Evolutionary conservation across 1,140 invertebrate genomes (phyloP).

Genomic region (Drosophila bocki): DNA sequence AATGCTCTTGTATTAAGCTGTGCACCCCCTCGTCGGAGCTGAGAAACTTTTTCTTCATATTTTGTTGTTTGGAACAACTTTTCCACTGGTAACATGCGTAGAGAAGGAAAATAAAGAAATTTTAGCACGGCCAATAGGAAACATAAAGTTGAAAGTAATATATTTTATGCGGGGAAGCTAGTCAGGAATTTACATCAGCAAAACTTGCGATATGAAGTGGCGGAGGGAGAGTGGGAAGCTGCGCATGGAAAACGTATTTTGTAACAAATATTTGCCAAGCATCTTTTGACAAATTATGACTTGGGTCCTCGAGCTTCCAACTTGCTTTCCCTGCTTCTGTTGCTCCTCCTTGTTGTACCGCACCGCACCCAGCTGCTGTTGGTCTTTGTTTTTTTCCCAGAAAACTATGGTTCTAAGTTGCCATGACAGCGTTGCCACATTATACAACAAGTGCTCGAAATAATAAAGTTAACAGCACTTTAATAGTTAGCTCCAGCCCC

Average conservation of each 20-base stretch:
- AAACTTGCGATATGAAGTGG: conserved; percentile 47
- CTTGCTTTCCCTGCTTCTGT: conserved; percentile 11
- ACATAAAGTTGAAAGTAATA: conserved; percentile 53
- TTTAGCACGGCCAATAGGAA: conserved; percentile 27
- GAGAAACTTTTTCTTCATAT: conserved; percentile 26
- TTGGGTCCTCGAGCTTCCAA: conserved; percentile 41
- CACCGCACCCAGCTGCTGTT: conserved; percentile 6
- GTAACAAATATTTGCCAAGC: conserved; percentile 71
- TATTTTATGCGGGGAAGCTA: conserved; percentile 46
- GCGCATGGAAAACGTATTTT: conserved; percentile 65
- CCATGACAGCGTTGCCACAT: conserved; percentile 78
- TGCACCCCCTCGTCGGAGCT: background rate
- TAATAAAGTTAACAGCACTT: conserved; percentile 83
- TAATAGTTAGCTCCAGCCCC: conserved; percentile 69
- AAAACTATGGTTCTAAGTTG: conserved; percentile 76
- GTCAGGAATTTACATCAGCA: conserved; percentile 61
- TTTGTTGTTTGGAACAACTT: conserved; percentile 20
- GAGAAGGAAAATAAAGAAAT: conserved; percentile 12
- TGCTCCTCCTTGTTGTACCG: background rate
- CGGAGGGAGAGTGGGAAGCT: conserved; percentile 14
- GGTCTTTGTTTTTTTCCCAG: conserved; percentile 41
- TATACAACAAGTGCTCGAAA: conserved; percentile 83
- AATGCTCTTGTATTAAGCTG: conserved; percentile 1
- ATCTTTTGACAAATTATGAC: conserved; percentile 83
- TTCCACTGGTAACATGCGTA: conserved; percentile 13